These are phyloP conservation scores for Limonius californicus DNA, from an alignment of 1,140 invertebrate species.

Conservation along the genomic window DNA sequence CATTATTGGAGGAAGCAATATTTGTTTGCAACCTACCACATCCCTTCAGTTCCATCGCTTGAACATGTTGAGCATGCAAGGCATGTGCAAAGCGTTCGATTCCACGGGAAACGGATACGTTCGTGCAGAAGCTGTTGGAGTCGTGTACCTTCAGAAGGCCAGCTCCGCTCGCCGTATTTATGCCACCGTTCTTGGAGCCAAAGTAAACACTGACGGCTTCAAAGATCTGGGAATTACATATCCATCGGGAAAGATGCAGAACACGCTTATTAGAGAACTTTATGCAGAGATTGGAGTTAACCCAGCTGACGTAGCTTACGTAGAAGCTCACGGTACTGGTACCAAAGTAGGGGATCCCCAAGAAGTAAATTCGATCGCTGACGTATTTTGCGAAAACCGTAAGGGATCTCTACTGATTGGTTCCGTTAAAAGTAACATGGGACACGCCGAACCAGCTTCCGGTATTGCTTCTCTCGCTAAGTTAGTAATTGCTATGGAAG, in stretches of 20 bases:
- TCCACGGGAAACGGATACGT: conserved; percentile 87
- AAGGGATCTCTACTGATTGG: conserved; percentile 81
- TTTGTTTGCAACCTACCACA: conserved; percentile 81
- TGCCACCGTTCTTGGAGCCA: conserved; percentile 79
- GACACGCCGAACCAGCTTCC: conserved; percentile 93
- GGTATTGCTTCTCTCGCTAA: conserved; percentile 88
- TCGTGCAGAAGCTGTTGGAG: conserved; percentile 81
- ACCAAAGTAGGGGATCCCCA: conserved; percentile 93
- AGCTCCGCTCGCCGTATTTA: conserved; percentile 75
- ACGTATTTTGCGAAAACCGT: conserved; percentile 86
- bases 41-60: conserved; percentile 92
- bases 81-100: conserved; percentile 93
- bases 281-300: conserved; percentile 79
- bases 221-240: conserved; percentile 90
- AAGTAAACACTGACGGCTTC: conserved; percentile 85
- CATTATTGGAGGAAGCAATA: conserved; percentile 80
- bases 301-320: conserved; percentile 76
- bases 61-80: conserved; percentile 85
- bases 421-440: conserved; percentile 97
- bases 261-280: conserved; percentile 77
- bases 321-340: conserved; percentile 96
- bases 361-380: conserved; percentile 90
- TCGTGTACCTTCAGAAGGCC: conserved; percentile 76
- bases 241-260: conserved; percentile 84
- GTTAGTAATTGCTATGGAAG: conserved; percentile 87